Evolutionary conservation across 2,113 vertebrate genomes (phyloP), one percentile per base, ranked within the genome.

Genomic region (Thymallus thymallus): DNA sequence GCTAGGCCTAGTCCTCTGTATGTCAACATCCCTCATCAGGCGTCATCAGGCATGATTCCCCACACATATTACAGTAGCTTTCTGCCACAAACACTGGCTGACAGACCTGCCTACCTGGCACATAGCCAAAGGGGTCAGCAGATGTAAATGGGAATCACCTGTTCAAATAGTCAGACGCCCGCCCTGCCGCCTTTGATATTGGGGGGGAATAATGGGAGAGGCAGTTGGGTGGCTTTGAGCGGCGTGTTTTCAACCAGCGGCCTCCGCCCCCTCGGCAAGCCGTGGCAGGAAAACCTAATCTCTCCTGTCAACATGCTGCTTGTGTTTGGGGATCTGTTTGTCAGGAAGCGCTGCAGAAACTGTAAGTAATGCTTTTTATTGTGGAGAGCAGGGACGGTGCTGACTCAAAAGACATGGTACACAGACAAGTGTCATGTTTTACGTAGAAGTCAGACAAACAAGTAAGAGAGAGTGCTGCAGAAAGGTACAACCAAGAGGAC

Each of bases 101-200:
- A 51, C 48, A 10, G 12, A 51, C 48, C 18, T 18, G 48, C 48
- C 78, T 74, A 85, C 76, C 77, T 66, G 85, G 77, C 82, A 84
- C 29, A 66, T 86, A 81, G 88, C 84, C 88, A 90, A 86, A 12
- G 73, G 65, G 77, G 84, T 89, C 84, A 82, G 84, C 83, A 81
- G 73, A 87, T 86, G 83, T 88, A 80, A 92, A 91, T 89, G 86
- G 88, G 77, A 92, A 91, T 41, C 35, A 94, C 93, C 93, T 94
- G 93, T 93, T 93, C 91, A 93, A 94, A 94, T 90, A 93, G 79
- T 75, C 62, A 73, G 82, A 82, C 81, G 80, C 82, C 80, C 75
- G 24, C 83, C 69, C 12, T 55, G 55, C 76, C 35, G 81, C 85
- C 87, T 92, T 41, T 92, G 90, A 92, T 91, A 87, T 82, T 67